Conservation (phyloP, 2,113 vertebrate genomes). For the Petroica traversi region DNA sequence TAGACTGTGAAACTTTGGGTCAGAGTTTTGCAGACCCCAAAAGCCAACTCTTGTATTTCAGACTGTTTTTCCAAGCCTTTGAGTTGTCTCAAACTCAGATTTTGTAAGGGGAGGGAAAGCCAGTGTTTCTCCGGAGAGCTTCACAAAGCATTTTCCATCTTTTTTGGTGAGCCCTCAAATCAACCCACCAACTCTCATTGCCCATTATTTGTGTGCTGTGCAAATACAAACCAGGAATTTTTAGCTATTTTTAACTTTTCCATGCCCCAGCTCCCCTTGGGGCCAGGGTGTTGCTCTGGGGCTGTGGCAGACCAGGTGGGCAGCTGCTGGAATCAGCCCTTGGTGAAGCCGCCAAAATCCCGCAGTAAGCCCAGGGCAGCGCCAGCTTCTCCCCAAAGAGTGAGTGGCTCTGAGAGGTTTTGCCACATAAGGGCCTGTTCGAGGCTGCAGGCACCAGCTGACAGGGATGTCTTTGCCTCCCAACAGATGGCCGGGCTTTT, state of each 20-base stretch:
- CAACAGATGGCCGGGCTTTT: slow-evolving; percentile 82
- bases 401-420: slow-evolving; percentile 55
- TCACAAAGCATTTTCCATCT: background rate
- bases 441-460: slow-evolving; percentile 71
- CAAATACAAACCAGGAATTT: background rate
- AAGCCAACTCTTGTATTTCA: background rate
- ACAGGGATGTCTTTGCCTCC: slow-evolving; percentile 74
- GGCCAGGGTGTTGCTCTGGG: background rate
- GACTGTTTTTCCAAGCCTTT: background rate
- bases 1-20: background rate
- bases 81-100: background rate
- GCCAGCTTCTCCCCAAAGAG: slow-evolving; percentile 57
- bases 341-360: slow-evolving; percentile 41
- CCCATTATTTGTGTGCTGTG: background rate
- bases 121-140: background rate
- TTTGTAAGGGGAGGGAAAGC: background rate
- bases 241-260: slow-evolving; percentile 56
- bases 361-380: background rate
- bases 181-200: background rate
- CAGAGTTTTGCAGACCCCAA: background rate
- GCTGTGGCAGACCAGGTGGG: background rate
- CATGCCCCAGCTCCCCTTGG: background rate
- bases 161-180: background rate
- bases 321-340: slow-evolving; percentile 52
- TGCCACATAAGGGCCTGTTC: slow-evolving; percentile 76